Evolutionary conservation across 2,888 invertebrate genomes (phyloP), one percentile per base, ranked within the genome.

Genomic region (Desoria tigrina): DNA sequence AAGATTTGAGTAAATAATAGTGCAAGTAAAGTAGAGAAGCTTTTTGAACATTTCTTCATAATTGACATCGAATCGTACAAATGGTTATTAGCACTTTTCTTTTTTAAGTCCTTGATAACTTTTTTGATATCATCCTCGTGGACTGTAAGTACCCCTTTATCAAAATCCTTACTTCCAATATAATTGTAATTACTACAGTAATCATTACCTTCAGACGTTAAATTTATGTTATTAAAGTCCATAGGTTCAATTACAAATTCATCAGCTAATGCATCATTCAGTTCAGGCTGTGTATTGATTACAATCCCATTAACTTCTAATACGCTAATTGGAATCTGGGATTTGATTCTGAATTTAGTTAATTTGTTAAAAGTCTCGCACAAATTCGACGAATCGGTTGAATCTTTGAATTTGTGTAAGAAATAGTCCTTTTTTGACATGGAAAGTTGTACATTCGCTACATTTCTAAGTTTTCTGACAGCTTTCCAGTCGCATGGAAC

Each of bases 1-100:
- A 66, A 42, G 23, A 66, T 59, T 42, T 18, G 28, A 7, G 59
- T 56, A 24, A 66, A 66, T 2, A 66, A 14, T 6, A 55, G 2
- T 0, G 50, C 26, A 6, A 63, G 23, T 2, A 60, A 18, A n/a
- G 42, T 14, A 3, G 42, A 6, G 45, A 62, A 55, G 1, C 39
- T 27, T 4, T 16, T 14, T 7, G n/a, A 4, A 18, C 62, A 42
- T 2, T 55, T 55, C 28, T 62, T 62, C 32, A 62, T 55, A 27
- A 62, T 23, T 2, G 2, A 42, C 21, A 42, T 2, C 2, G 55
- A 28, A 9, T 21, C 45, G 26, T 45, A 23, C 9, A 55, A 9
- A 14, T 26, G 37, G 21, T 42, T 55, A 23, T 62, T 54, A 9
- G 62, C 27, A 27, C 45, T 42, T 28, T 56, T 55, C 2, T 27